Evolutionary conservation across 2,888 invertebrate species (phyloP).

Genomic region (Tubulanus polymorphus): DNA sequence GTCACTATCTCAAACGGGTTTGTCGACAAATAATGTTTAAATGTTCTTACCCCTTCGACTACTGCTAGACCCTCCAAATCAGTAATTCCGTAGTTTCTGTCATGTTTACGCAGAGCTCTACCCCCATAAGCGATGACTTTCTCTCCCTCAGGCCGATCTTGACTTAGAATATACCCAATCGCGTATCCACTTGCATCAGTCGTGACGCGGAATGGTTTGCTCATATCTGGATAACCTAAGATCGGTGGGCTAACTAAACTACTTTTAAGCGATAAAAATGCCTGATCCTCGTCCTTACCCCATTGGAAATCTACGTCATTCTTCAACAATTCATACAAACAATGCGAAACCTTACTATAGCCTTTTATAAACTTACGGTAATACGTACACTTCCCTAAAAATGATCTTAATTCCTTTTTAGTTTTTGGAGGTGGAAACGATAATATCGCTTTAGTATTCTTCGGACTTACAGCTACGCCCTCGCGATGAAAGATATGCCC

Average conservation of each 20-base stretch:
- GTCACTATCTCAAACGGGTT: slow-evolving; percentile 20
- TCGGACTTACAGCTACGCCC: slow-evolving; percentile 16
- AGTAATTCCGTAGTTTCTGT: slow-evolving; percentile 17
- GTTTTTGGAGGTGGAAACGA: slow-evolving; percentile 14
- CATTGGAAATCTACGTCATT: slow-evolving; percentile 32
- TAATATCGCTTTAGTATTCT: slow-evolving; percentile 13
- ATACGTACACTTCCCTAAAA: slow-evolving; percentile 35
- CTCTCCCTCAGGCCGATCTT: slow-evolving; percentile 17
- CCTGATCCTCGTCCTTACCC: slow-evolving; percentile 29
- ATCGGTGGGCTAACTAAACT: slow-evolving; percentile 22
- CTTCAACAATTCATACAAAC: slow-evolving; percentile 35
- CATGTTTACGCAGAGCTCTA: slow-evolving; percentile 13
- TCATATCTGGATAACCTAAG: slow-evolving; percentile 22
- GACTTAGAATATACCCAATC: slow-evolving; percentile 23
- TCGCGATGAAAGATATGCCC: slow-evolving; percentile 21
- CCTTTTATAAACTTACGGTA: slow-evolving; percentile 46
- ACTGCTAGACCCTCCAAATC: slow-evolving; percentile 22
- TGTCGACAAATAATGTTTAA: slow-evolving; percentile 19
- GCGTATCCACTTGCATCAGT: slow-evolving; percentile 22
- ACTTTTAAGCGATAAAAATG: slow-evolving; percentile 37
- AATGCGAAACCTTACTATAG: slow-evolving; percentile 29
- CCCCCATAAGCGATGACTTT: slow-evolving; percentile 22
- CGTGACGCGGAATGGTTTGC: slow-evolving; percentile 15
- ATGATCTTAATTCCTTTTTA: slow-evolving; percentile 13
- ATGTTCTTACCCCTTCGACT: slow-evolving; percentile 20